phyloP scores from a whole-genome alignment of 2,888 invertebrate species.

The Nomada fabriciana region DNA sequence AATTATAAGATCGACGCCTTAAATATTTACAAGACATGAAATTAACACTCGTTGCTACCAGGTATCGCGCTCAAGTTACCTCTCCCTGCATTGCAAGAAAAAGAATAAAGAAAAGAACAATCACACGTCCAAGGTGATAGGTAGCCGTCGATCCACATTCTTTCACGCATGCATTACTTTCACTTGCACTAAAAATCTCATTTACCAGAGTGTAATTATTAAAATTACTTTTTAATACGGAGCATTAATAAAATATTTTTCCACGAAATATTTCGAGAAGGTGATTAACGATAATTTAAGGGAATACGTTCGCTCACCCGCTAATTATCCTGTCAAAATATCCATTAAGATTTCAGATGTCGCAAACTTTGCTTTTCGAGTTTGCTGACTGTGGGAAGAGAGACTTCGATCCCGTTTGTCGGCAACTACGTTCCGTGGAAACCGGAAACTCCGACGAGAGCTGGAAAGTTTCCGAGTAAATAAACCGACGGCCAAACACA shows the following conservation, averaged over 20 bases:
- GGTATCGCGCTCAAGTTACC: not conserved
- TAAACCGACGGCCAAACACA: constrained; percentile 57
- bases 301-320: not conserved
- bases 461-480: constrained; percentile 66
- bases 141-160: not conserved
- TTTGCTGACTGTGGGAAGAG: constrained; percentile 39
- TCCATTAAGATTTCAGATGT: constrained; percentile 62
- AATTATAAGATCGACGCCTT: not conserved
- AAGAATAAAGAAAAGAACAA: not conserved
- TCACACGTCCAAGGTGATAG: not conserved
- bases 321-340: constrained; percentile 61
- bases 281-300: constrained; percentile 14
- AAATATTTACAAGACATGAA: not conserved
- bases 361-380: constrained; percentile 48
- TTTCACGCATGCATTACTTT: not conserved
- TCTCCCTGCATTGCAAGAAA: not conserved
- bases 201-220: too few relatives aligned
- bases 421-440: constrained; percentile 9
- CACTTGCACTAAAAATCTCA: not conserved
- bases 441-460: constrained; percentile 43
- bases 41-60: not conserved
- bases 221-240: too few relatives aligned
- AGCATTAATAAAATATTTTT: not conserved
- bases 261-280: not conserved
- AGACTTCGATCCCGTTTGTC: constrained; percentile 51